Percentiles rank a stretch among this genome's conserved stretches.
These are phyloP conservation scores for Coturnix japonica DNA, from an alignment of 2,113 vertebrate species.

Conservation along the genomic window DNA sequence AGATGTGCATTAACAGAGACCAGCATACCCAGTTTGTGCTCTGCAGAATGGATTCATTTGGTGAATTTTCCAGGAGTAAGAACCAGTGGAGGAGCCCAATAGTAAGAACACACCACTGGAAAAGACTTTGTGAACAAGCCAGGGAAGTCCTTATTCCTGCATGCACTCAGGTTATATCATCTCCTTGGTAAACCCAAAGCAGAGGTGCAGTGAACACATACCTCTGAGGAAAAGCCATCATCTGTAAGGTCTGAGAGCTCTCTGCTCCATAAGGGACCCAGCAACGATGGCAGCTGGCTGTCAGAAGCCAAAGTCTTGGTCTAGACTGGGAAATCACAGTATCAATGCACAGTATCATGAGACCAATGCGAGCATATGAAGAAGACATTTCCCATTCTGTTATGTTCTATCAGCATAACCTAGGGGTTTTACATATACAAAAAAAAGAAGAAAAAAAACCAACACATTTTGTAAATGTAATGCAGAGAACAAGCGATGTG, in stretches of 20 bases:
- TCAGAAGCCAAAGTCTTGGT: background rate
- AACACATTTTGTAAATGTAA: background rate
- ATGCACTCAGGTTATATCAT: rapidly evolving
- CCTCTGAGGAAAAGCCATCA: background rate
- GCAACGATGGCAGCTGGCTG: background rate
- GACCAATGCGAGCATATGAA: rapidly evolving
- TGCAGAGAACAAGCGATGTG: background rate
- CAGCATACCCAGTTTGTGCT: conserved; percentile 29
- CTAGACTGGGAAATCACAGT: background rate
- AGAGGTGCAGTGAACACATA: background rate
- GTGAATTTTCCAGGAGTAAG: background rate
- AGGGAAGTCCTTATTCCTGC: background rate
- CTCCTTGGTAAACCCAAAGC: background rate
- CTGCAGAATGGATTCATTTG: background rate
- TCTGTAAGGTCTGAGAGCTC: background rate
- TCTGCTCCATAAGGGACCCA: background rate
- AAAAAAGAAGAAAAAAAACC: background rate
- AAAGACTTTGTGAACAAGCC: background rate
- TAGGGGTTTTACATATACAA: background rate
- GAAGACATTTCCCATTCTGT: background rate
- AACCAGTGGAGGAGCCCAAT: background rate
- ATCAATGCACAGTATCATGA: background rate
- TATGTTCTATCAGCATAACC: background rate
- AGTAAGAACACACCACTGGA: background rate
- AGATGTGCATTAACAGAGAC: conserved; percentile 56